Percentiles rank a stretch among this genome's conserved stretches.
Conservation (phyloP, 2,113 vertebrate species). For the Pituophis catenifer region DNA sequence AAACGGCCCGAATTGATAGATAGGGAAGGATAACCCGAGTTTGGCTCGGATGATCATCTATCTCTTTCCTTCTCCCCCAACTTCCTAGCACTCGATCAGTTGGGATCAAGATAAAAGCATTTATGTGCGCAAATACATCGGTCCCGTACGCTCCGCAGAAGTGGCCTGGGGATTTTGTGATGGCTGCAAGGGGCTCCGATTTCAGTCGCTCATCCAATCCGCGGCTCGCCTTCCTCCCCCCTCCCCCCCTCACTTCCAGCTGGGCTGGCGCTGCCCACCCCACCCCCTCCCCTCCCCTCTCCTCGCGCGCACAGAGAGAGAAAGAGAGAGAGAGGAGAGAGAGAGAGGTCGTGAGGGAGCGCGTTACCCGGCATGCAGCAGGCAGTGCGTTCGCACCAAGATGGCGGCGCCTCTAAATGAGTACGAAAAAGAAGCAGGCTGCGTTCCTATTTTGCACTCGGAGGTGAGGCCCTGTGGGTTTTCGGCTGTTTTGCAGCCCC, state of each 20-base stretch:
- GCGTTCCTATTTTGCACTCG: slow-evolving; percentile 91
- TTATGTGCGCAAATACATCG: not conserved
- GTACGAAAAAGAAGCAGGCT: slow-evolving; percentile 91
- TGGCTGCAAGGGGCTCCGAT: not conserved
- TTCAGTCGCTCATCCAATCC: not conserved
- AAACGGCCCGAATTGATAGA: not conserved
- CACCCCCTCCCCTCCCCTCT: not conserved
- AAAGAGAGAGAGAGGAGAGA: too few relatives aligned
- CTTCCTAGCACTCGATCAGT: not conserved
- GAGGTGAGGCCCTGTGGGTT: slow-evolving; percentile 77
- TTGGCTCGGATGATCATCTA: not conserved
- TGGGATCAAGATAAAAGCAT: not conserved
- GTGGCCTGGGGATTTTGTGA: not conserved
- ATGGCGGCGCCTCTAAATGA: slow-evolving; percentile 95
- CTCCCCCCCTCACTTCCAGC: not conserved
- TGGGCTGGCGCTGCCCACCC: slow-evolving; percentile 9
- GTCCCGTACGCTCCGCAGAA: not conserved
- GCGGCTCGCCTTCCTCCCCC: too few relatives aligned
- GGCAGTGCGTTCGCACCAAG: slow-evolving; percentile 85
- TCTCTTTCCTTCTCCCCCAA: not conserved
- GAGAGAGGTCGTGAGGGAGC: slow-evolving; percentile 32
- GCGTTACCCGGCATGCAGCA: slow-evolving; percentile 86
- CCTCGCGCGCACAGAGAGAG: not conserved
- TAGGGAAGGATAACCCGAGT: not conserved
- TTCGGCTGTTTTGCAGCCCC: not conserved